Evolutionary conservation across 2,888 invertebrate genomes (phyloP), one percentile per base, ranked within the genome.

Genomic region (Amphipoea lucens): DNA sequence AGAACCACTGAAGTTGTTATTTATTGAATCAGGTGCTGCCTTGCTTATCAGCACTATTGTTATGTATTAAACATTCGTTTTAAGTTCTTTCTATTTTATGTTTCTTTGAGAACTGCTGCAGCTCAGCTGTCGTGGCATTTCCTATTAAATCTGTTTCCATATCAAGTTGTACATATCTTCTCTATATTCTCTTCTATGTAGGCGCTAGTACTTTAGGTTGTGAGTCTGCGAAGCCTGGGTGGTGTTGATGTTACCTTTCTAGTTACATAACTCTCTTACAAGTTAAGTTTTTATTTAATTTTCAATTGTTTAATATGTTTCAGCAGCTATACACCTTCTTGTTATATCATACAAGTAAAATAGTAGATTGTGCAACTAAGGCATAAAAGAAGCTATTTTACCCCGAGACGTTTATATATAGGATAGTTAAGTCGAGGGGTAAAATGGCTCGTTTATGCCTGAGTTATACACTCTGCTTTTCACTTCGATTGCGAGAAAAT

Each of bases 161-260:
- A 57, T n/a, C 45, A 45, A 51, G 3, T 60, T 74, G 45, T 81
- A 79, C 29, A 79, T 67, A 54, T 60, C 1, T 45, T 63, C 9
- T 72, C n/a, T 20, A 11, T 23, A 29, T 45, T n/a, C 11, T 63
- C 36, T 74, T 12, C 6, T 36, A 3, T 14, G 40, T 20, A n/a
- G n/a, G n/a, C 11, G 71, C 40, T 71, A 60, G 60, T n/a, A 23
- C 54, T 45, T 40, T 29, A 51, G 65, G 60, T 54, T 23, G 66
- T 65, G 66, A 69, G 63, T 63, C 60, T 54, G 36, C 45, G 65
- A 70, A 36, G 42, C 23, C 63, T 6, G 12, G 40, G 45, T 66
- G 83, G 79, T 83, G 83, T 73, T 60, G 29, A 54, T 62, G 79
- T 83, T 83, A 83, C 84, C 83, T 72, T 29, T 5, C 54, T 67